phyloP scores from a whole-genome alignment of 2,797 vertebrate species.

The Uromys caudimaculatus region DNA sequence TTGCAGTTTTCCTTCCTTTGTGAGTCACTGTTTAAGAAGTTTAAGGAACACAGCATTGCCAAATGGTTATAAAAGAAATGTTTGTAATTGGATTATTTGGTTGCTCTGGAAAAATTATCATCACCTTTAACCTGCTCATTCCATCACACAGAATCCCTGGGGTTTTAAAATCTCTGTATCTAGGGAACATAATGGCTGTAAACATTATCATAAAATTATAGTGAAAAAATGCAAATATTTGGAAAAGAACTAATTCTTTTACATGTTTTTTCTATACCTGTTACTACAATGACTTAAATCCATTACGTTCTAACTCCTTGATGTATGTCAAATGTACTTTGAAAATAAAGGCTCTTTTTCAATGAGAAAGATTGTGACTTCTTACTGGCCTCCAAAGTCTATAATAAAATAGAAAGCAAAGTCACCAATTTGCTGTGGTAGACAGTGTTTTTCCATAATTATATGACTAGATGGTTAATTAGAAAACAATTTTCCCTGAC shows the following conservation, averaged over 20 bases:
- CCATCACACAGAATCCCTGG: neutral
- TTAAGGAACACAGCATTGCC: neutral
- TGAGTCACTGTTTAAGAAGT: neutral
- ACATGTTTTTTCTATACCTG: neutral
- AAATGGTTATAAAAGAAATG: neutral
- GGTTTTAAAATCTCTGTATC: neutral
- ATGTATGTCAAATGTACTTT: constrained; percentile 23
- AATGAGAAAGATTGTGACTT: neutral
- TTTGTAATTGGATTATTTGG: neutral
- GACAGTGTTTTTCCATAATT: constrained; percentile 10
- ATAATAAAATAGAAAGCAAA: neutral
- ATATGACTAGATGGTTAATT: neutral
- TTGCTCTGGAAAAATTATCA: constrained; percentile 37
- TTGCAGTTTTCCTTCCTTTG: constrained; percentile 21
- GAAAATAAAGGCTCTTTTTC: constrained; percentile 21
- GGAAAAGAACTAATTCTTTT: neutral
- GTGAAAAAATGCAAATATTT: neutral
- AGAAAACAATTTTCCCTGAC: constrained; percentile 13
- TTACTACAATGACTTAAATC: neutral
- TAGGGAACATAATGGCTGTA: neutral
- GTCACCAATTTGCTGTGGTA: neutral
- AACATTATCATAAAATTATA: neutral
- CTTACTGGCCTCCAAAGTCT: neutral
- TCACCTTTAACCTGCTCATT: neutral
- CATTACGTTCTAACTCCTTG: neutral